Evolutionary conservation across 2,888 invertebrate genomes (phyloP).

Genomic region (Apodemia duryi): DNA sequence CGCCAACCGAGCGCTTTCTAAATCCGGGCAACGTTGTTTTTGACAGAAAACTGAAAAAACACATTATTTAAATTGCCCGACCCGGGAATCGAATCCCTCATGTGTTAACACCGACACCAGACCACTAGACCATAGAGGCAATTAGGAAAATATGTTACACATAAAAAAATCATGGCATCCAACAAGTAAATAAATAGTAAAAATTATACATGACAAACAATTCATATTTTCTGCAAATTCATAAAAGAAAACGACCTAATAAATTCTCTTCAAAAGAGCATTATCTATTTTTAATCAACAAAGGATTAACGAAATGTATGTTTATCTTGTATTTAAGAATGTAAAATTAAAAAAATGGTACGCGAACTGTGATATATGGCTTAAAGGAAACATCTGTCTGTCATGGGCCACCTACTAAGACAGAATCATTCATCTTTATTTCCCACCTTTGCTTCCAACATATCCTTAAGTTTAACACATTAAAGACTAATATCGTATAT

Average conservation of each 20-base stretch:
- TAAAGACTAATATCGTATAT: slow-evolving; percentile 31
- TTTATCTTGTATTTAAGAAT: slow-evolving; percentile 27
- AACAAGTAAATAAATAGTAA: no score
- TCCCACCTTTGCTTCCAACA: not conserved
- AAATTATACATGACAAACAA: not conserved
- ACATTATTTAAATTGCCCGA: no score
- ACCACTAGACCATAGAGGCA: no score
- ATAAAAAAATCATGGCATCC: no score
- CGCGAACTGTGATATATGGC: slow-evolving; percentile 40
- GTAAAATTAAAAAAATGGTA: slow-evolving; percentile 55
- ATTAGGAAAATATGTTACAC: no score
- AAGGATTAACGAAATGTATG: slow-evolving; percentile 22
- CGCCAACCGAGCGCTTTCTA: no score
- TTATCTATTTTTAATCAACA: slow-evolving; percentile 3
- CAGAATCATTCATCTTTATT: slow-evolving; percentile 71
- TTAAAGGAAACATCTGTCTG: slow-evolving; percentile 65
- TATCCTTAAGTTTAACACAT: not conserved
- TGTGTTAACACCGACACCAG: no score
- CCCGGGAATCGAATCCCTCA: no score
- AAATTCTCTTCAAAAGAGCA: slow-evolving; percentile 3
- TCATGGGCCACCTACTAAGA: slow-evolving; percentile 70
- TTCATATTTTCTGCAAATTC: not conserved
- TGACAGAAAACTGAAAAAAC: no score
- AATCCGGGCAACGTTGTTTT: no score
- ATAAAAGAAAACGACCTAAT: not conserved